These are phyloP conservation scores for Eupithecia insigniata DNA, from an alignment of 2,888 invertebrate species.

Conservation along the genomic window DNA sequence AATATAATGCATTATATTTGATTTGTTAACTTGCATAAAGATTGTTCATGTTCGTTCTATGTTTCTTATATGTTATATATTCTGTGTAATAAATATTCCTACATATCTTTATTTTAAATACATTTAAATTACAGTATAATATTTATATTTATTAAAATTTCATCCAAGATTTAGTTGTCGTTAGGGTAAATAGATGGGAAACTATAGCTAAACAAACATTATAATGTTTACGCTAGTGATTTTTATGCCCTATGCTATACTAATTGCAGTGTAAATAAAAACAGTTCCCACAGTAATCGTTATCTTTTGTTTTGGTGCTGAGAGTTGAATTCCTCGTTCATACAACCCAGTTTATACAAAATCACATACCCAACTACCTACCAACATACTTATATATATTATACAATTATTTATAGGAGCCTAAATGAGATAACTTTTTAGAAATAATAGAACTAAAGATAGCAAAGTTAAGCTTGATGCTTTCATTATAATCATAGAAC, in stretches of 20 bases:
- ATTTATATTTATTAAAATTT: not conserved
- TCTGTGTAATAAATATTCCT: not conserved
- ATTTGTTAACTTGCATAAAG: not conserved
- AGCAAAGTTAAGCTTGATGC: not conserved
- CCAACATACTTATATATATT: not conserved
- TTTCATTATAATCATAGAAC: not conserved
- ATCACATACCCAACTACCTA: not conserved
- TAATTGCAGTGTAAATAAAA: constrained; percentile 11
- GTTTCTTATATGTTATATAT: not conserved
- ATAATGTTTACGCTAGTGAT: constrained; percentile 1
- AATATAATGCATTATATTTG: not conserved
- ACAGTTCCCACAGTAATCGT: constrained; percentile 10
- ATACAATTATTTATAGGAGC: not conserved
- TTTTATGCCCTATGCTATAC: constrained; percentile 10
- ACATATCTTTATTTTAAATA: not conserved
- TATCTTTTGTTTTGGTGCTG: not conserved
- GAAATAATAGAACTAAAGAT: not conserved
- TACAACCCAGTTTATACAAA: not conserved
- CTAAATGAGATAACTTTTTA: not conserved
- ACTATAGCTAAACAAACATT: not conserved
- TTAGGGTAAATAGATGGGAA: not conserved
- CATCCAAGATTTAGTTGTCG: not conserved
- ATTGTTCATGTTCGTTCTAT: not conserved
- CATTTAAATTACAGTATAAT: not conserved
- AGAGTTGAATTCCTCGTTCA: not conserved